Percentiles rank a stretch among this genome's conserved stretches.
phyloP scores from a whole-genome alignment of 2,113 vertebrate species.

The Fulica atra region DNA sequence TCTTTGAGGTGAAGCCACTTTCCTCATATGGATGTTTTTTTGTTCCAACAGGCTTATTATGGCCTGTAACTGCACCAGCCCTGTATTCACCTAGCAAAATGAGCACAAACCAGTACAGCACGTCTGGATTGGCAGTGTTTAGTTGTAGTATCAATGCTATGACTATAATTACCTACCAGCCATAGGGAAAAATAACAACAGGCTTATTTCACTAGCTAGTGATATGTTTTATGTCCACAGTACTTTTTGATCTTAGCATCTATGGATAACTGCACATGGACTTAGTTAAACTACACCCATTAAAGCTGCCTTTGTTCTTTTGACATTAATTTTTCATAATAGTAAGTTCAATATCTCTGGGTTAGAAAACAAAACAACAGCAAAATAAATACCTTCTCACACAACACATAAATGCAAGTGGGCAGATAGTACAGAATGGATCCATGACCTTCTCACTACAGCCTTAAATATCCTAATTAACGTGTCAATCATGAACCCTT shows the following conservation, averaged over 20 bases:
- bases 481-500: fast-evolving
- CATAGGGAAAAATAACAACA: background rate
- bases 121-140: background rate
- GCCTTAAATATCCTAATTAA: background rate
- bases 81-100: background rate
- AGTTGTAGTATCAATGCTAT: background rate
- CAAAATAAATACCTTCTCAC: background rate
- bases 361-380: background rate
- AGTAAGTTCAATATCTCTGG: background rate
- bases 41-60: background rate
- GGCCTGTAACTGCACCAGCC: background rate
- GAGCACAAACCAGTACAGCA: background rate
- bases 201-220: background rate
- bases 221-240: background rate
- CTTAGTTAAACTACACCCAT: background rate
- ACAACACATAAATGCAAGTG: background rate
- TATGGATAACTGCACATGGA: background rate
- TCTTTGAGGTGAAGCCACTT: background rate
- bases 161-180: background rate
- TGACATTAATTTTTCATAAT: background rate
- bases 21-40: background rate
- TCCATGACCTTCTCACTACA: background rate
- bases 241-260: background rate
- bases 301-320: background rate
- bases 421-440: background rate